phyloP scores from a whole-genome alignment of 2,888 invertebrate genomes.

The Stomorhina lunata region DNA sequence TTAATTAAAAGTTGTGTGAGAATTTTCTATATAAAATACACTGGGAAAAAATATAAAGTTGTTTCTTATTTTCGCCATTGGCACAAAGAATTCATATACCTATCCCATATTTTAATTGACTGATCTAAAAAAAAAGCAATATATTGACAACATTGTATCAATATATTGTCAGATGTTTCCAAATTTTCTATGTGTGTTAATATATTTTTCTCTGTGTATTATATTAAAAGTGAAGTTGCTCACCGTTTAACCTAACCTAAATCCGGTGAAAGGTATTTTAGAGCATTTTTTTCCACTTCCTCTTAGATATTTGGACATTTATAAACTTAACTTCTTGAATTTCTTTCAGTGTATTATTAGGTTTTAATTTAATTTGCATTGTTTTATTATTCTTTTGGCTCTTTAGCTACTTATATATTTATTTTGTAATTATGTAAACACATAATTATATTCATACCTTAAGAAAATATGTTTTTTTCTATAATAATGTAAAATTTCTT shows the following conservation, averaged over 20 bases:
- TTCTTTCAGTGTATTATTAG: slow-evolving; percentile 10
- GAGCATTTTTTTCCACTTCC: too few species aligned
- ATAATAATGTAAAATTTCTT: slow-evolving; percentile 9
- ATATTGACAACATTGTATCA: background rate
- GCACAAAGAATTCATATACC: too few species aligned
- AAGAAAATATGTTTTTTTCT: background rate
- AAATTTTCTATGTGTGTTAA: background rate
- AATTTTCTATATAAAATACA: slow-evolving; percentile 15
- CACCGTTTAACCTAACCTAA: too few species aligned
- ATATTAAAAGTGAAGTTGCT: too few species aligned
- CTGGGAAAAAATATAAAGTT: too few species aligned
- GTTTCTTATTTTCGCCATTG: too few species aligned
- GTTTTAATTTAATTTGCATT: slow-evolving; percentile 23
- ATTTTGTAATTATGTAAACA: background rate
- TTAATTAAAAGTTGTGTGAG: slow-evolving; percentile 27
- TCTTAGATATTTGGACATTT: too few species aligned
- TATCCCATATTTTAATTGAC: too few species aligned
- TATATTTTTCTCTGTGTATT: background rate
- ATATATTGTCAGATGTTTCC: background rate
- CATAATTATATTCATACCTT: slow-evolving; percentile 5
- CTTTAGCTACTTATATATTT: background rate
- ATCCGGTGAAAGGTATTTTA: too few species aligned
- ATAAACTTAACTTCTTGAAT: too few species aligned
- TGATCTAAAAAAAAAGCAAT: background rate
- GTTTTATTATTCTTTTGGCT: background rate